Evolutionary conservation across 2,888 invertebrate genomes (phyloP).

Genomic region (Eupeodes latifasciatus): DNA sequence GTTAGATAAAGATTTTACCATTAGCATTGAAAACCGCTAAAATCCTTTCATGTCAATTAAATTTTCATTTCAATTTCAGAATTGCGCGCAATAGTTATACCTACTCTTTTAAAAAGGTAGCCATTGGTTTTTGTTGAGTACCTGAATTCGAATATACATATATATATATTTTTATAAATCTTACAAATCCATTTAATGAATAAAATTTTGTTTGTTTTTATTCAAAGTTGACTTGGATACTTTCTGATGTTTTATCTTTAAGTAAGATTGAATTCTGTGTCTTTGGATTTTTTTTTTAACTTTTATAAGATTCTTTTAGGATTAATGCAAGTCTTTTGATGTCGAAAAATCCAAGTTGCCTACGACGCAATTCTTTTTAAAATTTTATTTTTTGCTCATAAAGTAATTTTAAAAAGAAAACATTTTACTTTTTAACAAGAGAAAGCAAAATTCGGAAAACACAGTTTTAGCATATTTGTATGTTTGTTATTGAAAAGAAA

Average conservation of each 20-base stretch:
- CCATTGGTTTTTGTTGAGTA: neutral
- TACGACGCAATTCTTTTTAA: too few relatives aligned
- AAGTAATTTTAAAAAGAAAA: too few relatives aligned
- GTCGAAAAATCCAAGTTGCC: too few relatives aligned
- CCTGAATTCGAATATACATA: neutral
- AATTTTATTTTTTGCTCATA: too few relatives aligned
- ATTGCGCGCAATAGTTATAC: neutral
- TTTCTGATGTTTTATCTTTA: neutral
- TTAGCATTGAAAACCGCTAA: conserved; percentile 36
- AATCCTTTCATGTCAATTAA: conserved; percentile 69
- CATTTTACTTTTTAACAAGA: too few relatives aligned
- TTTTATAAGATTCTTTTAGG: neutral
- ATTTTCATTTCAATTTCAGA: conserved; percentile 32
- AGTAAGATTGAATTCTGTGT: neutral
- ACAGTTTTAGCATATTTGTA: too few relatives aligned
- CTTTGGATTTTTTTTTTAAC: neutral
- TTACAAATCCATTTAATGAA: neutral
- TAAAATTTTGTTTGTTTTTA: neutral
- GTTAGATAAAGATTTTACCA: conserved; percentile 23
- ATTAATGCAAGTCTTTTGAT: too few relatives aligned
- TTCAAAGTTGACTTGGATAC: neutral
- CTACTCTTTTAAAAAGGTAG: too few relatives aligned
- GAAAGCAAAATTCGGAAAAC: too few relatives aligned
- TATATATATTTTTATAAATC: neutral
- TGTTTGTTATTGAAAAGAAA: too few relatives aligned